These are phyloP conservation scores for Parnassius glacialis DNA, from an alignment of 2,888 invertebrate genomes.

Conservation along the genomic window DNA sequence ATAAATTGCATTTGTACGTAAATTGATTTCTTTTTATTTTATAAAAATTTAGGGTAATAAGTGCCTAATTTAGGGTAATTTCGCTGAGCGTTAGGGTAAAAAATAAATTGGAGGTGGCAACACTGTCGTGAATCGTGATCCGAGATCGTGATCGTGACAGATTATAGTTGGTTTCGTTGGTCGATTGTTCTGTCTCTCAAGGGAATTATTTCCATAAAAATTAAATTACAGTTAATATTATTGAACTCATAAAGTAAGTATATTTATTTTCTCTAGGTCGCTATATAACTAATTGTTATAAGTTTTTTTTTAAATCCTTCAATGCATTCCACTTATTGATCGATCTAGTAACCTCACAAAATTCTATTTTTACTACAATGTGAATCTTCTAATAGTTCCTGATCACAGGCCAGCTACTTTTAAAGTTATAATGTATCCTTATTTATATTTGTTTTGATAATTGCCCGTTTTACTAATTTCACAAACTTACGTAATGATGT, in stretches of 20 bases:
- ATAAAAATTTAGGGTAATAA: too few species aligned
- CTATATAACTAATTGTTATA: not conserved
- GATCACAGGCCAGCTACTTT: not conserved
- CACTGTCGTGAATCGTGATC: too few species aligned
- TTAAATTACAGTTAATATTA: conserved; percentile 18
- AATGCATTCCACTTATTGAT: conserved; percentile 12
- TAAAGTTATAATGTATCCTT: not conserved
- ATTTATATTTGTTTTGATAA: not conserved
- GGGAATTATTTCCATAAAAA: not conserved
- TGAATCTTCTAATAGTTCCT: not conserved
- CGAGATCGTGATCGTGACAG: too few species aligned
- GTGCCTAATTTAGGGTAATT: too few species aligned
- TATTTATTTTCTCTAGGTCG: not conserved
- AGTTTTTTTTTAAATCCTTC: not conserved
- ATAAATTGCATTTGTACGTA: too few species aligned
- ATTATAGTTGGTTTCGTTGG: conserved; percentile 14
- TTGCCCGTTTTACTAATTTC: conserved; percentile 30
- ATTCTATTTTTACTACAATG: conserved; percentile 2
- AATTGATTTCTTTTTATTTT: too few species aligned
- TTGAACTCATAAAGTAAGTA: conserved; percentile 17
- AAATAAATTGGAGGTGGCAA: too few species aligned
- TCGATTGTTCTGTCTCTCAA: conserved; percentile 9
- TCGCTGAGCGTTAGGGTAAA: too few species aligned
- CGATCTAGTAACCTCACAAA: conserved; percentile 13
- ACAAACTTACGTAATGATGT: conserved; percentile 68